Conservation (phyloP, 2,888 invertebrate species). For the Cryptosula pallasiana region DNA sequence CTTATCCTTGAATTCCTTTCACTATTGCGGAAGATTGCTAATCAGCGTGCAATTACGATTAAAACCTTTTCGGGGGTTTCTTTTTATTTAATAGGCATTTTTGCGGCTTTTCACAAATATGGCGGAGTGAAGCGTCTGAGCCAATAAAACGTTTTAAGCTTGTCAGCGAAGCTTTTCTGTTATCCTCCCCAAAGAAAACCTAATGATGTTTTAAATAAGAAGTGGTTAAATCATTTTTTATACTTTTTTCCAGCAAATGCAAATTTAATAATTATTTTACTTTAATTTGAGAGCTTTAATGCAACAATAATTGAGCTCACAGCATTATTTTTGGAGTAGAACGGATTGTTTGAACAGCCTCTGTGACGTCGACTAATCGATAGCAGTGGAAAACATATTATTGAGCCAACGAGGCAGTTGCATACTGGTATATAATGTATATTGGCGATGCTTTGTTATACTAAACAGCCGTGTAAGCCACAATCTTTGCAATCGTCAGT, state of each 20-base stretch:
- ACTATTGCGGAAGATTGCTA: constrained; percentile 4
- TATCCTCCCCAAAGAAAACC: neutral
- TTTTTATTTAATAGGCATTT: constrained; percentile 12
- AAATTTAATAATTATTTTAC: too few relatives aligned
- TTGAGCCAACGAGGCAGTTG: constrained; percentile 17
- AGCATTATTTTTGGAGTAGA: neutral
- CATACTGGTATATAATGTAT: constrained; percentile 7
- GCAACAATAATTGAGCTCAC: neutral
- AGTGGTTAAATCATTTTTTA: too few relatives aligned
- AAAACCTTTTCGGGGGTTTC: constrained; percentile 18
- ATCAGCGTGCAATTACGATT: constrained; percentile 19
- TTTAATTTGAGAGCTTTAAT: too few relatives aligned
- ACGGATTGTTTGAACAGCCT: neutral
- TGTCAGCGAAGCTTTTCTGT: neutral
- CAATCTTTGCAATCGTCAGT: neutral
- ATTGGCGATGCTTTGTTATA: constrained; percentile 12
- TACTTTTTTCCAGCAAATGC: too few relatives aligned
- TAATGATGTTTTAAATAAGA: too few relatives aligned
- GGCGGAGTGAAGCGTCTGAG: constrained; percentile 22
- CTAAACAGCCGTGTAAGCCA: neutral
- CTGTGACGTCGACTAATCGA: constrained; percentile 17
- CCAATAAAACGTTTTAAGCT: neutral
- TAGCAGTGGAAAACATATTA: constrained; percentile 21
- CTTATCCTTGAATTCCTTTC: neutral
- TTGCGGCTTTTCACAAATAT: constrained; percentile 16